Evolutionary conservation across 2,797 vertebrate species (phyloP), one percentile per base, ranked within the genome.

Genomic region (Lacerta agilis): DNA sequence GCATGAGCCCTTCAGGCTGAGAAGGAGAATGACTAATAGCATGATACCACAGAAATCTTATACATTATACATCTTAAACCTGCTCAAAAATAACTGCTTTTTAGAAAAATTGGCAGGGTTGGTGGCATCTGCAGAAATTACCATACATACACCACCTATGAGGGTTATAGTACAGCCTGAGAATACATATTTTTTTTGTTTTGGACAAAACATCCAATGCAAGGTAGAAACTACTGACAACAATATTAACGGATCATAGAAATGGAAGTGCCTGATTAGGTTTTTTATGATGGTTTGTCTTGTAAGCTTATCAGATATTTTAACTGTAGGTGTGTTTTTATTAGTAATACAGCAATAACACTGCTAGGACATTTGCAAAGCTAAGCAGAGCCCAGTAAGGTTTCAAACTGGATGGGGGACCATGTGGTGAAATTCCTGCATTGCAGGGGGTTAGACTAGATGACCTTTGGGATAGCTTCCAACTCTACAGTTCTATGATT

Each of bases 21-120:
- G 64, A 33, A 83, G 73, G 66, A 71, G 61, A 79, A 78, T 83
- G 64, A 83, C 61, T 88, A 83, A 88, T 33, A 71, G 75, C 64
- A 61, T 36, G 27, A 27, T 29, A 41, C 66, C 27, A 79, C 66
- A 79, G 73, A 83, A 72, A 66, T 71, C 73, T 81, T 82, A 82
- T 64, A 77, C 43, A 41, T 77, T 67, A 83, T 58, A 45, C 9
- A n/a, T 77, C 25, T 79, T 71, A 71, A 69, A 78, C n/a, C 45
- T 67, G 36, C 7, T 78, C 17, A 55, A 67, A 83, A 76, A 76
- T 41, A 41, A 43, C 15, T n/a, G 9, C 9, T 75, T 83, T 69
- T 79, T 55, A 78, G 18, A 58, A 77, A 79, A 83, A 83, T 29
- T 78, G 81, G 6, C 38, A 23, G 36, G n/a, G 83, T 66, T 38